These are phyloP conservation scores for Drosophila ironensis DNA, from an alignment of 1,140 invertebrate genomes.

Conservation along the genomic window DNA sequence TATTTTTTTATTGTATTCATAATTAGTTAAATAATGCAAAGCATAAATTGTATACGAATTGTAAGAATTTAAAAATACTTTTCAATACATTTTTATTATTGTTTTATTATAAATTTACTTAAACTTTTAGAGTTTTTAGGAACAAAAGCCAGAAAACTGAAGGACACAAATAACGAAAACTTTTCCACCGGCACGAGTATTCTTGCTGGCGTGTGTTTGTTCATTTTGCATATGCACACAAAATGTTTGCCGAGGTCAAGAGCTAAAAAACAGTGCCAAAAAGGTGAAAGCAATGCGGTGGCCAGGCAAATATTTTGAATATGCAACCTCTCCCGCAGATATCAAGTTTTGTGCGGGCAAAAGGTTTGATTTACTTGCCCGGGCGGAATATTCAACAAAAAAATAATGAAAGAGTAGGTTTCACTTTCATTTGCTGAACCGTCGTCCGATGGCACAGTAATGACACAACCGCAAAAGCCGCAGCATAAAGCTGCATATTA, in stretches of 20 bases:
- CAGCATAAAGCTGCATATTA: slow-evolving; percentile 25
- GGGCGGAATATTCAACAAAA: background rate
- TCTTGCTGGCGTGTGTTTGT: background rate
- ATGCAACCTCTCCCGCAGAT: slow-evolving; percentile 24
- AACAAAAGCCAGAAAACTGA: background rate
- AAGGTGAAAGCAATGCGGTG: slow-evolving; percentile 19
- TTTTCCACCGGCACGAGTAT: no score
- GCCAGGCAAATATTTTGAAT: slow-evolving; percentile 37
- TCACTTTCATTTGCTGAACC: no score
- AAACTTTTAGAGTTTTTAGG: background rate
- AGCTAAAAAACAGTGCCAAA: slow-evolving; percentile 16
- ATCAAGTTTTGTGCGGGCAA: slow-evolving; percentile 6
- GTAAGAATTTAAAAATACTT: background rate
- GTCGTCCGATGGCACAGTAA: background rate
- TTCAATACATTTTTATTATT: background rate
- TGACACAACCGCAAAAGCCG: slow-evolving; percentile 6
- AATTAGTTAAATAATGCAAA: no score
- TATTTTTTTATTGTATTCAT: no score
- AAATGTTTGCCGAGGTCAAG: slow-evolving; percentile 24
- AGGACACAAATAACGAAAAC: background rate
- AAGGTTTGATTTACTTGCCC: slow-evolving; percentile 7
- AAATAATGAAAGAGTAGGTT: background rate
- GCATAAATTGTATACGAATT: no score
- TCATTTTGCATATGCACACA: slow-evolving; percentile 14
- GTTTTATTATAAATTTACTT: background rate